A percentile compares a stretch with the other conserved stretches of the same genome.
Evolutionary conservation across 2,797 vertebrate species (phyloP).

Genomic region (Neosilurus hyrtlii): DNA sequence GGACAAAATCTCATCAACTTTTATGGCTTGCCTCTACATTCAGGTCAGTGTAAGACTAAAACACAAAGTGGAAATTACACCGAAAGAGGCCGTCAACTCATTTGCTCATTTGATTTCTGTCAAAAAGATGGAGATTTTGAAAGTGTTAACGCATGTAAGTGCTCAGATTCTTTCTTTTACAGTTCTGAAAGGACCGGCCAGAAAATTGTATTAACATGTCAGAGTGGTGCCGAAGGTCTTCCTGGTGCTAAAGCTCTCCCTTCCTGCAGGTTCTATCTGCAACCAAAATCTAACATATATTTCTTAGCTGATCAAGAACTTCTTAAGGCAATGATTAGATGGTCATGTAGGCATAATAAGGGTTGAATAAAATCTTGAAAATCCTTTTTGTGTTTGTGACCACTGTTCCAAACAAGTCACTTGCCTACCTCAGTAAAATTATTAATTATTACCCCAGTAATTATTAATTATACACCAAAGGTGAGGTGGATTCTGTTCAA

Average conservation of each 20-base stretch:
- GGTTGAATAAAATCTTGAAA: too few relatives aligned
- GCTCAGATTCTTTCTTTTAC: background rate
- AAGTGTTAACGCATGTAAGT: background rate
- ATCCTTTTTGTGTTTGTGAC: too few relatives aligned
- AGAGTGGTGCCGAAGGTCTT: background rate
- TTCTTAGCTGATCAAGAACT: too few relatives aligned
- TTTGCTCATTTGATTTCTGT: background rate
- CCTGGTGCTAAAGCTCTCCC: too few relatives aligned
- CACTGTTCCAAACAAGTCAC: background rate
- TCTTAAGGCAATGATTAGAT: too few relatives aligned
- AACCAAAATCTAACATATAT: too few relatives aligned
- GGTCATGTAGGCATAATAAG: too few relatives aligned
- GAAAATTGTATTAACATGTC: background rate
- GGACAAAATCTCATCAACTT: background rate
- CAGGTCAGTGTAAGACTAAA: background rate
- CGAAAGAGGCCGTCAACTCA: background rate
- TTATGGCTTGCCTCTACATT: background rate
- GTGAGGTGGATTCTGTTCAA: too few relatives aligned
- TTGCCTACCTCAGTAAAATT: background rate
- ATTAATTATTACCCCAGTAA: too few relatives aligned
- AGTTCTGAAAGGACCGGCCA: background rate
- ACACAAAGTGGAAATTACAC: background rate
- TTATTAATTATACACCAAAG: too few relatives aligned
- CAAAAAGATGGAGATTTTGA: background rate
- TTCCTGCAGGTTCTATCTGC: too few relatives aligned